Percentiles rank a stretch among this genome's conserved stretches.
phyloP scores from a whole-genome alignment of 2,113 vertebrate genomes.

The Carlito syrichta region DNA sequence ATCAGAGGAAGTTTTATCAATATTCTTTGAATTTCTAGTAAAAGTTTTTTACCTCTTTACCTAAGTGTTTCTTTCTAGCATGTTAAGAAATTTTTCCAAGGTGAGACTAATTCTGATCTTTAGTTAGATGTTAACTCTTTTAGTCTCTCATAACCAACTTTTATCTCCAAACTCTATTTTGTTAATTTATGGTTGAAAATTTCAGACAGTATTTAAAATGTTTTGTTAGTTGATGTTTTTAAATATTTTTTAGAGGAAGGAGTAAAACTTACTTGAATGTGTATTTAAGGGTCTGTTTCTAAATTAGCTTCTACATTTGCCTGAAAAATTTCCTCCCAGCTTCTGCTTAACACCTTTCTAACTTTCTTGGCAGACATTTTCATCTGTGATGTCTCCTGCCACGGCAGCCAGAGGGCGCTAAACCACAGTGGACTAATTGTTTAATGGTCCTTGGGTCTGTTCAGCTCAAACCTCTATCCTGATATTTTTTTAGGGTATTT shows the following conservation, averaged over 20 bases:
- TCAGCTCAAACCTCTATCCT: neutral
- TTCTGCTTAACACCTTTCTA: neutral
- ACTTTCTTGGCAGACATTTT: neutral
- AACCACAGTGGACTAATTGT: constrained; percentile 1
- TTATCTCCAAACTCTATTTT: neutral
- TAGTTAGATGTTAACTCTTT: neutral
- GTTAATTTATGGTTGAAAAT: constrained; percentile 15
- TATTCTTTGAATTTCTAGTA: constrained; percentile 18
- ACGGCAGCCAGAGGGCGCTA: constrained; percentile 57
- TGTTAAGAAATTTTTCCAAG: neutral
- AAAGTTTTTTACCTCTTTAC: neutral
- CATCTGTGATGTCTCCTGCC: neutral
- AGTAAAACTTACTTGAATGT: neutral
- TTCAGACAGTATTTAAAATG: constrained; percentile 17
- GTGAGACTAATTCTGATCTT: neutral
- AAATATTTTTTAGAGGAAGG: constrained; percentile 6
- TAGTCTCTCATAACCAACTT: neutral
- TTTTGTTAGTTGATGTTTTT: constrained; percentile 14
- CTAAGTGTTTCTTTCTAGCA: neutral
- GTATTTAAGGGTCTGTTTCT: neutral
- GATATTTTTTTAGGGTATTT: neutral
- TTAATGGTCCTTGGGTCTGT: neutral
- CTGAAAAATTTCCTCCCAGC: constrained; percentile 9
- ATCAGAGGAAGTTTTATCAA: neutral
- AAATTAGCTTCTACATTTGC: neutral